Base-by-base conservation (phyloP, 2,797 vertebrate species). In the Parauchenoglanis ngamensis region DNA sequence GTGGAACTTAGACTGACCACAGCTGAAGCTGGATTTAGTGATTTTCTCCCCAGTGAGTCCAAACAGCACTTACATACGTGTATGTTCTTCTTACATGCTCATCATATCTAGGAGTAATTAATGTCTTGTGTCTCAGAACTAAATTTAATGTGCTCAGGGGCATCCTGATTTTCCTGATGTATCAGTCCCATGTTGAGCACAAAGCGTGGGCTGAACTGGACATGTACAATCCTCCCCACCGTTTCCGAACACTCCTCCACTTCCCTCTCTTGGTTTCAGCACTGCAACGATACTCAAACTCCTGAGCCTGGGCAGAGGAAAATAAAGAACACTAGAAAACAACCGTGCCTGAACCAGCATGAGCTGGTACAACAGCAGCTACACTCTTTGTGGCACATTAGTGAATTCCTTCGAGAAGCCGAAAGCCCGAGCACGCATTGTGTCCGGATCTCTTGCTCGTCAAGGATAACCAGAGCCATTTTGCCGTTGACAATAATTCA, bases 161-260 rank as follows among this genome's bases (percentile, higher is more conserved):
- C 72, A 56, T 78, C 31, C 31, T 40, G 54, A 40, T 35, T 40
- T 11, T 35, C 56, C 28, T 25, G 31, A 40, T 79, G 77, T 23
- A 80, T 63, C 78, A 81, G 57, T 63, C 23, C 35, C 23, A 80
- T 17, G 12, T 46, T 40, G 19, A 68, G 46, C 17, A 44, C 35
- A 44, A 81, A 1, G 44, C 17, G 80, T 83, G 63, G 65, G 44
- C 28, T 85, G 56, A 75, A 57, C 76, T 83, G 49, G 84, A 83
- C 81, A 44, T 25, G 17, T 80, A 54, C 67, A 13, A 23, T 72
- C 84, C 52, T 84, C 83, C 61, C 70, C 72, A 89, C 84, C 56
- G n/a, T 73, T 83, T 75, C 82, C 67, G 59, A 85, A 82, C 86
- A 86, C 79, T 85, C 77, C 88, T 79, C 76, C 57, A 86, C 81